These are phyloP conservation scores for Cataglyphis rosenhaueri DNA, from an alignment of 2,888 invertebrate genomes.

Conservation along the genomic window DNA sequence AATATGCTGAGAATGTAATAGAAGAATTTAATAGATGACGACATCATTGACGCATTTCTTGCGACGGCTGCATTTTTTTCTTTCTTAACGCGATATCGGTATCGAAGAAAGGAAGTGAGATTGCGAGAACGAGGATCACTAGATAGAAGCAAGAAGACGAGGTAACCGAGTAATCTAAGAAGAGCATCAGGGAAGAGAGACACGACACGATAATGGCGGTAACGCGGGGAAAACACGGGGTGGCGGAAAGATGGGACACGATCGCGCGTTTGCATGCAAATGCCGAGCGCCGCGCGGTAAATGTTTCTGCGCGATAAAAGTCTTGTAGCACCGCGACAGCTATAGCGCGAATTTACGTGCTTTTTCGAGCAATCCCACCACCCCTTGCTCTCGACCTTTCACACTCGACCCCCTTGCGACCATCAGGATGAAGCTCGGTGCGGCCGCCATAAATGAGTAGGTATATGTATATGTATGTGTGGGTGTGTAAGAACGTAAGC, in stretches of 20 bases:
- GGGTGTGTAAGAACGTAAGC: not conserved
- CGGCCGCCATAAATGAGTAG: constrained; percentile 59
- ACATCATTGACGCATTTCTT: not conserved
- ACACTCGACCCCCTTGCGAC: not conserved
- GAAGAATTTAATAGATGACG: constrained; percentile 12
- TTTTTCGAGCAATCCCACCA: constrained; percentile 58
- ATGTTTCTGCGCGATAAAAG: constrained; percentile 83
- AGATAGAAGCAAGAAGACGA: constrained; percentile 30
- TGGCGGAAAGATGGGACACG: constrained; percentile 70
- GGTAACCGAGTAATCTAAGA: constrained; percentile 27
- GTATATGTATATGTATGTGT: not conserved
- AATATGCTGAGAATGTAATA: not conserved
- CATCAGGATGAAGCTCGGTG: constrained; percentile 57
- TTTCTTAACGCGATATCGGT: constrained; percentile 9
- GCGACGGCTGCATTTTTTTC: not conserved
- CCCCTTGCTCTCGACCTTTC: constrained; percentile 28
- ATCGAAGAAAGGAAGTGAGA: constrained; percentile 18
- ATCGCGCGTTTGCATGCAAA: constrained; percentile 83
- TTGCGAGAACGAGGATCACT: constrained; percentile 11
- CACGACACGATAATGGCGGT: constrained; percentile 47
- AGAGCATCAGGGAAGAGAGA: constrained; percentile 3
- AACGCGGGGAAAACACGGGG: constrained; percentile 63
- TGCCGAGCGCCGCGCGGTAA: constrained; percentile 77
- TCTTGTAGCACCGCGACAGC: constrained; percentile 76
- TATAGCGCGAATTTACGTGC: constrained; percentile 81